Base-by-base conservation (phyloP, 2,797 vertebrate species). In the Sarcoramphus papa region DNA sequence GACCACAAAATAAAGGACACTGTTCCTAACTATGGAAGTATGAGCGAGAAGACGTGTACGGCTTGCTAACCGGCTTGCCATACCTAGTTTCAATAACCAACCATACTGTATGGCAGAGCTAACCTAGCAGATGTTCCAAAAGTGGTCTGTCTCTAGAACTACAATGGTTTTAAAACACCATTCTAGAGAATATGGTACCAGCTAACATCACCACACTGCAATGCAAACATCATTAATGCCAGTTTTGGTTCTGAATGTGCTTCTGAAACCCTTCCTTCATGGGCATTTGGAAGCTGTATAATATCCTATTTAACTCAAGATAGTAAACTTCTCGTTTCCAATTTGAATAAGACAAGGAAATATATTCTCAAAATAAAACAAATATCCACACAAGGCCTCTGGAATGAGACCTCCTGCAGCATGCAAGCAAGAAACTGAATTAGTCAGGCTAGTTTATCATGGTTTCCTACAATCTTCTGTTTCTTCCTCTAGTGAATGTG, bases 21-120 rank as follows among this genome's bases (percentile, higher is more conserved):
- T 47, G 73, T n/a, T 84, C 30, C 45, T 69, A 43, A 54, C 13
- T 6, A 13, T 9, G 31, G 31, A 74, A 43, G 8, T 17, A 62
- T 4, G 10, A 93, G 65, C 1, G 1, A 62, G 37, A 65, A 41
- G 27, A 64, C 0, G 1, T 5, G 12, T 22, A 73, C 1, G 6
- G 65, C 65, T 43, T 43, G 35, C 37, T 60, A 64, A 59, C 12
- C 0, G 0, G 47, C 11, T n/a, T 83, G 31, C 24, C 80, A 41
- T 35, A 59, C 12, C 22, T 10, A 37, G 24, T 28, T 83, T 33
- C 41, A 73, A 2, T 14, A 67, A 24, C 8, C 37, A 73, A 21
- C 9, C 50, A n/a, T 7, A 33, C 3, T 12, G 10, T 27, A 45
- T 2, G 21, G 30, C 37, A 94, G 30, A 69, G 35, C 24, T 21